These are phyloP conservation scores for Vanessa cardui DNA, from an alignment of 2,888 invertebrate genomes.

Conservation along the genomic window DNA sequence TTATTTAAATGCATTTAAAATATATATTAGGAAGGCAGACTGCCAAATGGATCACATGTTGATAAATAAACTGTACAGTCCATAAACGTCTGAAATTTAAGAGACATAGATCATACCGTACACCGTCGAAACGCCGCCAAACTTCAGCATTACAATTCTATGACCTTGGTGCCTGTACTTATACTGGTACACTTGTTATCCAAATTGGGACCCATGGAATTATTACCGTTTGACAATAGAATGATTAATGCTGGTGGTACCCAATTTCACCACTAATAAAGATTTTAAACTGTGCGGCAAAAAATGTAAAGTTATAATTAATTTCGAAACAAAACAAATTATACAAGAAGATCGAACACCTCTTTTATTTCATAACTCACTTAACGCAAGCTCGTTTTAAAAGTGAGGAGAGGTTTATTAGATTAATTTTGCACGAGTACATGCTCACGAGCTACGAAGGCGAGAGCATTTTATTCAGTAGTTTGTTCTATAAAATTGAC, in stretches of 20 bases:
- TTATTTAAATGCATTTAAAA: constrained; percentile 43
- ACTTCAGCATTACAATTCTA: too few relatives aligned
- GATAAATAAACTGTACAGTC: neutral
- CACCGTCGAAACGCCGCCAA: too few relatives aligned
- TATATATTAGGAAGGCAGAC: neutral
- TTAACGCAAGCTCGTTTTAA: constrained; percentile 17
- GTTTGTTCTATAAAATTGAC: constrained; percentile 42
- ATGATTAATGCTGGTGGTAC: too few relatives aligned
- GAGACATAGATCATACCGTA: too few relatives aligned
- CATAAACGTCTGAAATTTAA: too few relatives aligned
- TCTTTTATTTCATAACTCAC: constrained; percentile 12
- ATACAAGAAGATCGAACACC: constrained; percentile 8
- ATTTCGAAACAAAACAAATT: constrained; percentile 8
- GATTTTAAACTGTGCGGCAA: neutral
- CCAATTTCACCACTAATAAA: too few relatives aligned
- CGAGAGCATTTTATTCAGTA: constrained; percentile 37
- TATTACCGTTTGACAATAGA: too few relatives aligned
- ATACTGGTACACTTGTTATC: too few relatives aligned
- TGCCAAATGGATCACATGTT: neutral
- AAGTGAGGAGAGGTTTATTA: constrained; percentile 27
- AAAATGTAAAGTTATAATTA: constrained; percentile 3
- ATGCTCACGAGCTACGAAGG: constrained; percentile 31
- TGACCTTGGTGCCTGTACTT: too few relatives aligned
- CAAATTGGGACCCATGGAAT: too few relatives aligned
- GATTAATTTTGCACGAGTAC: constrained; percentile 27